Evolutionary conservation across 2,113 vertebrate genomes (phyloP).

Genomic region (Scopus umbretta): DNA sequence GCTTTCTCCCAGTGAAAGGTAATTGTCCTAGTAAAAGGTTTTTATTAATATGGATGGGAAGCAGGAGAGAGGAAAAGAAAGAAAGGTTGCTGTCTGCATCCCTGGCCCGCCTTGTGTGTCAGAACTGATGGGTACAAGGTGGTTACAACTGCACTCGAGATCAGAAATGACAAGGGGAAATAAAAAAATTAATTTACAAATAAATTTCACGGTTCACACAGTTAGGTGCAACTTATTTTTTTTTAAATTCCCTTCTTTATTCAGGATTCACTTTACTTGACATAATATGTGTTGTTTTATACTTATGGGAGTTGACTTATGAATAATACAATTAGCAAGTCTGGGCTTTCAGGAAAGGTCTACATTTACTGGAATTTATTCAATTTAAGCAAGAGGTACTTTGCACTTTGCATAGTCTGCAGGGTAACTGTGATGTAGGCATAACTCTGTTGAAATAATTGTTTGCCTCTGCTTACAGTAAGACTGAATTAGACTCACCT

Average conservation of each 20-base stretch:
- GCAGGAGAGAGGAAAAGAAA: not conserved
- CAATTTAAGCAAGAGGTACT: not conserved
- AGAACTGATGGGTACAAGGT: not conserved
- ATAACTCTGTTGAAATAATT: not conserved
- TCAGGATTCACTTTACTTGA: slow-evolving; percentile 25
- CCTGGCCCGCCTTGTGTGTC: not conserved
- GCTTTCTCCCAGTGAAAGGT: not conserved
- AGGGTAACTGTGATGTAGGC: not conserved
- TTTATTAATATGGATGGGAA: not conserved
- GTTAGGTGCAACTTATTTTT: slow-evolving; percentile 11
- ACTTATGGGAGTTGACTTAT: slow-evolving; percentile 1
- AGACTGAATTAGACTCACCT: not conserved
- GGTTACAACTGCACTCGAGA: not conserved
- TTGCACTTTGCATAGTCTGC: not conserved
- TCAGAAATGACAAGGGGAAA: not conserved
- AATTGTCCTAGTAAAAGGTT: not conserved
- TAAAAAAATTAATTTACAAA: slow-evolving; percentile 53
- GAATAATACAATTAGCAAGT: slow-evolving; percentile 20
- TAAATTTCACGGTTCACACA: slow-evolving; percentile 18
- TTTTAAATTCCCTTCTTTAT: not conserved
- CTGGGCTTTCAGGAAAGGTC: not conserved
- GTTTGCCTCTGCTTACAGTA: not conserved
- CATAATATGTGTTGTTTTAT: not conserved
- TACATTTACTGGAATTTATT: not conserved
- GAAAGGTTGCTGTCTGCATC: not conserved